Percentiles rank a stretch among this genome's conserved stretches.
Conservation (phyloP, 1,140 invertebrate genomes). For the Pseudomyrmex sp. region DNA sequence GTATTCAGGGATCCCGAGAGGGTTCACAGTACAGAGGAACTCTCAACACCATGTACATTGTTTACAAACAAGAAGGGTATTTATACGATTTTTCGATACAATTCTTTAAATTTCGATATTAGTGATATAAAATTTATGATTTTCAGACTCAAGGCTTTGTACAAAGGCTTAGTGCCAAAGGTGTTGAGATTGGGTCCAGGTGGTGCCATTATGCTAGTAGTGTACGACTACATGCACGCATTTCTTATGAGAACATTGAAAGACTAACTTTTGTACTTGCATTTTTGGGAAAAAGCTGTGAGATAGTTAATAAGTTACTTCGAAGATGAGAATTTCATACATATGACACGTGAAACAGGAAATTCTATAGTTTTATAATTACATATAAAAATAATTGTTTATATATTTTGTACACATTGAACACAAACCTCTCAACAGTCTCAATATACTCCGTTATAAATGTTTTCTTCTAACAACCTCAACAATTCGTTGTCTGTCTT, state of each 20-base stretch:
- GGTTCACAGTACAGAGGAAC: conserved; percentile 92
- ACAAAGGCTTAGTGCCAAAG: conserved; percentile 96
- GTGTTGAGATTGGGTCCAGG: conserved; percentile 95
- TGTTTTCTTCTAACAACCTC: conserved; percentile 23
- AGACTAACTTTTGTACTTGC: conserved; percentile 7
- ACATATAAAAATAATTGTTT: too few species aligned
- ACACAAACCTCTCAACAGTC: too few species aligned
- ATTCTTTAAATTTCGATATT: neutral
- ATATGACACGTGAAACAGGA: too few species aligned
- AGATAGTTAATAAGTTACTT: conserved; percentile 13
- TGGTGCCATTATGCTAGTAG: conserved; percentile 95
- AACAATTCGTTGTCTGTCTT: conserved; percentile 25
- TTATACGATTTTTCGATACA: conserved; percentile 76
- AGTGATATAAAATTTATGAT: conserved; percentile 77
- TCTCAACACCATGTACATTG: conserved; percentile 89
- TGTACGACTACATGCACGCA: conserved; percentile 92
- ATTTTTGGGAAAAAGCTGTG: conserved; percentile 6
- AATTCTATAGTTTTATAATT: too few species aligned
- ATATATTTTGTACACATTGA: too few species aligned
- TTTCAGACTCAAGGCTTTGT: conserved; percentile 92
- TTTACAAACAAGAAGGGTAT: conserved; percentile 95
- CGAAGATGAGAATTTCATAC: too few species aligned
- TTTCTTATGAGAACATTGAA: conserved; percentile 55
- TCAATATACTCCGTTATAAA: too few species aligned
- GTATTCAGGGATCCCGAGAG: conserved; percentile 96